These are phyloP conservation scores for Portunus trituberculatus DNA, from an alignment of 1,140 invertebrate species.

Conservation along the genomic window DNA sequence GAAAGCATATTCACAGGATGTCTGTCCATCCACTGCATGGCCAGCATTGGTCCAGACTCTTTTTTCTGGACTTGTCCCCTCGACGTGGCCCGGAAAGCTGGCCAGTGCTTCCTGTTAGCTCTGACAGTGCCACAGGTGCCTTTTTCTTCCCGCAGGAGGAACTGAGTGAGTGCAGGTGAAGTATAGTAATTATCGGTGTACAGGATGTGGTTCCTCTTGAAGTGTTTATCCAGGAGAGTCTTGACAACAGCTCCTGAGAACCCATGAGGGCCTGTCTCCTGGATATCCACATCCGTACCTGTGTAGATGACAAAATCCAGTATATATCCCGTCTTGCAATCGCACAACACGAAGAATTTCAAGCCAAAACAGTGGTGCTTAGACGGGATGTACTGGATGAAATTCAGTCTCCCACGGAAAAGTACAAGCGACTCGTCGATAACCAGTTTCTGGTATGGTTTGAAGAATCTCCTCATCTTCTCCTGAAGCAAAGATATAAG, in stretches of 20 bases:
- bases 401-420: background rate
- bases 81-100: background rate
- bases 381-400: background rate
- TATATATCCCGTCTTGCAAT: background rate
- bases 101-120: background rate
- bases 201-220: background rate
- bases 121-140: background rate
- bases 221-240: background rate
- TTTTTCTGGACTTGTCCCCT: background rate
- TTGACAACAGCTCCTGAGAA: slow-evolving; percentile 24
- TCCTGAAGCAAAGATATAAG: too few species aligned
- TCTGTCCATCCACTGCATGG: background rate
- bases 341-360: background rate
- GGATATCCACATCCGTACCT: background rate
- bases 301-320: background rate
- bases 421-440: background rate
- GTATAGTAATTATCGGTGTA: background rate
- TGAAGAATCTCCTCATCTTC: too few species aligned
- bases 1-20: background rate
- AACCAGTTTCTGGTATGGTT: background rate
- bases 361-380: background rate
- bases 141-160: background rate
- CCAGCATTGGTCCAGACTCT: background rate
- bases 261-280: background rate
- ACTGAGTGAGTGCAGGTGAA: background rate